These are phyloP conservation scores for Mormyrus lacerda DNA, from an alignment of 2,113 vertebrate species.

Conservation along the genomic window DNA sequence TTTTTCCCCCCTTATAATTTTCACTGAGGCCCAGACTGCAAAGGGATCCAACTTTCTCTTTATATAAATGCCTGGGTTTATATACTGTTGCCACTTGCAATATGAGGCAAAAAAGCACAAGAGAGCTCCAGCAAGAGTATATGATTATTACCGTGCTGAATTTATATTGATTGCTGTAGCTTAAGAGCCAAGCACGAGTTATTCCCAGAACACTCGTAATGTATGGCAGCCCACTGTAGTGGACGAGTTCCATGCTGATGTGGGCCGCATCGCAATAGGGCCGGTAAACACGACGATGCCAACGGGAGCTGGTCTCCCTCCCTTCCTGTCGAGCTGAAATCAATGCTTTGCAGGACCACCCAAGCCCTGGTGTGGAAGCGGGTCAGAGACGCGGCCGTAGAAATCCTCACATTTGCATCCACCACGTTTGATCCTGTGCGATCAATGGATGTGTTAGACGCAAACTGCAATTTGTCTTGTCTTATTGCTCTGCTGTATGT, in stretches of 20 bases:
- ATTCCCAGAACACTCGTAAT: constrained; percentile 47
- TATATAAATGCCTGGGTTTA: constrained; percentile 18
- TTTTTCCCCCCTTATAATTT: constrained; percentile 42
- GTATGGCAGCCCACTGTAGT: constrained; percentile 39
- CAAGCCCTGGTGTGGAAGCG: background rate
- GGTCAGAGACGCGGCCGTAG: background rate
- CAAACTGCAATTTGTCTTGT: background rate
- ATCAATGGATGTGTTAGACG: background rate
- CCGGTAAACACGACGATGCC: constrained; percentile 27
- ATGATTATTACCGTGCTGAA: constrained; percentile 65
- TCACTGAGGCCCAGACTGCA: background rate
- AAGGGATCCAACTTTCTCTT: constrained; percentile 1
- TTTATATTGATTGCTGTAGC: constrained; percentile 65
- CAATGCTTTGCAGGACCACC: constrained; percentile 20
- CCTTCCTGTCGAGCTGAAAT: constrained; percentile 30
- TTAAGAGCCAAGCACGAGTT: constrained; percentile 58
- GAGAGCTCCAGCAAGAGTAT: constrained; percentile 47
- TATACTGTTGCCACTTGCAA: constrained; percentile 27
- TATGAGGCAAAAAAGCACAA: constrained; percentile 28
- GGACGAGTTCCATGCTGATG: constrained; percentile 47
- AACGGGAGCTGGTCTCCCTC: constrained; percentile 21
- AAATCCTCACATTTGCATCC: background rate
- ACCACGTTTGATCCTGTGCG: background rate
- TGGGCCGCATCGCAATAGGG: constrained; percentile 35
- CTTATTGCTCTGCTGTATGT: background rate